A percentile compares a stretch with the other conserved stretches of the same genome.
Evolutionary conservation across 1,140 invertebrate species (phyloP).

Genomic region (Cryptotermes secundus): DNA sequence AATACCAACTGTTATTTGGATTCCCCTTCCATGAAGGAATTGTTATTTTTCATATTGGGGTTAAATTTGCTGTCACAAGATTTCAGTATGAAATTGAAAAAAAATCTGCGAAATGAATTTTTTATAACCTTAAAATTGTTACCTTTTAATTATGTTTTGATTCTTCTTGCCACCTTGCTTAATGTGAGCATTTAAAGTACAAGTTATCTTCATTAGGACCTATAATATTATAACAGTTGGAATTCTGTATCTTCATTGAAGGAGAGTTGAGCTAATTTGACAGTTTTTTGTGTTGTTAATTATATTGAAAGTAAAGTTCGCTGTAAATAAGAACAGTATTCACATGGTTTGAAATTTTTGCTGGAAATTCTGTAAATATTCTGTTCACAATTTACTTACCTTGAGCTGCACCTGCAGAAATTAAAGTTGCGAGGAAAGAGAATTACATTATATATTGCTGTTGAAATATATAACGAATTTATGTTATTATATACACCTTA

Average conservation of each 20-base stretch:
- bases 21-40: neutral
- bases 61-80: neutral
- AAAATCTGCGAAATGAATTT: neutral
- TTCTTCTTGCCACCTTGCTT: neutral
- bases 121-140: neutral
- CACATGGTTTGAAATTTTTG: neutral
- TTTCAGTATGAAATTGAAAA: neutral
- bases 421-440: too few relatives aligned
- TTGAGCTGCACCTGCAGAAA: too few relatives aligned
- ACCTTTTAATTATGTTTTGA: neutral
- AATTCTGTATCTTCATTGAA: neutral
- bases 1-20: neutral
- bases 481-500: too few relatives aligned
- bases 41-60: neutral
- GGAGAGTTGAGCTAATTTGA: neutral
- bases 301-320: neutral
- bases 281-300: neutral
- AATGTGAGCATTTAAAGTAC: neutral
- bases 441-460: too few relatives aligned
- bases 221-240: neutral
- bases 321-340: neutral
- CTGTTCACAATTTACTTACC: neutral
- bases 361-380: neutral
- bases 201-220: neutral
- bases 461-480: too few relatives aligned